A percentile compares a stretch with the other conserved stretches of the same genome.
Conservation (phyloP, 2,113 vertebrate species). For the Pipra filicauda region DNA sequence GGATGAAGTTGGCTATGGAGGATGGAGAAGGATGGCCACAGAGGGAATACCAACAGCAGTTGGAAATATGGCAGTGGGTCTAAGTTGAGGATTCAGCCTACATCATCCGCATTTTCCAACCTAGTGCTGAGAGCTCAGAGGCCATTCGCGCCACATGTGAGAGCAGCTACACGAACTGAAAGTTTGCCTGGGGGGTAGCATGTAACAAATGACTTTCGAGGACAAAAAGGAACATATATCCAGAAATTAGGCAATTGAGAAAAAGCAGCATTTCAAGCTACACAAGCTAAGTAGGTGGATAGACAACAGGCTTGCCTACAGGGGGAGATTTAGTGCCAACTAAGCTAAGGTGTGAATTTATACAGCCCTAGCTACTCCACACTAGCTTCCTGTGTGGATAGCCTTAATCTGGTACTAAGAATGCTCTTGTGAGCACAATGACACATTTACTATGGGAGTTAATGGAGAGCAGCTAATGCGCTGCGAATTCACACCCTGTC, state of each 20-base stretch:
- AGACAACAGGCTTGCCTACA: not conserved
- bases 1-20: not conserved
- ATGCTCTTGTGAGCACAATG: slow-evolving; percentile 16
- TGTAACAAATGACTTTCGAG: not conserved
- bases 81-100: not conserved
- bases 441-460: slow-evolving; percentile 30
- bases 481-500: not conserved
- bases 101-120: rapidly evolving
- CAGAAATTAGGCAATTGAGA: not conserved
- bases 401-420: slow-evolving; percentile 14
- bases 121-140: not conserved
- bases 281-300: not conserved
- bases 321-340: not conserved
- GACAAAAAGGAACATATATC: not conserved
- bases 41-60: not conserved
- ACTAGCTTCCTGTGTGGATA: slow-evolving; percentile 8
- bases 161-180: not conserved
- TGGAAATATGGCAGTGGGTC: not conserved
- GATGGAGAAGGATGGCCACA: not conserved
- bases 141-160: not conserved
- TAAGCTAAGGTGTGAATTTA: slow-evolving; percentile 18
- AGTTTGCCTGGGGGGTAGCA: not conserved
- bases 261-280: not conserved
- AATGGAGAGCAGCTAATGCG: not conserved
- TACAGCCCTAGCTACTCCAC: not conserved